phyloP scores from a whole-genome alignment of 2,888 invertebrate species.

The Megastigmus dorsalis region DNA sequence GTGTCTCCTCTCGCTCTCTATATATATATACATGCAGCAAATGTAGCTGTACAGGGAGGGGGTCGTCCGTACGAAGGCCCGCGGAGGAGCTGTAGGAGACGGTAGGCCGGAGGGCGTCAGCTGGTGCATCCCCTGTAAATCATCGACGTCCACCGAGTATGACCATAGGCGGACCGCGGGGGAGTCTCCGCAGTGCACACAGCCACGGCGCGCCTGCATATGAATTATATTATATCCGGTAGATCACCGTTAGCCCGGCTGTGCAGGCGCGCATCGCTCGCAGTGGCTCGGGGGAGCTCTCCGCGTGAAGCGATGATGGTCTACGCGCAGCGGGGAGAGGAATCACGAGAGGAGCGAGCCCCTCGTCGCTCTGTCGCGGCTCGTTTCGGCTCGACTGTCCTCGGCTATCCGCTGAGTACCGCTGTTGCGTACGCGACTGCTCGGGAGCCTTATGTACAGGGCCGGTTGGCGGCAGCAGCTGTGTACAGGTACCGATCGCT shows the following conservation, averaged over 20 bases:
- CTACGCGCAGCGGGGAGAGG: background rate
- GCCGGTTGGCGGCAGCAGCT: too few relatives aligned
- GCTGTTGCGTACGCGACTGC: too few relatives aligned
- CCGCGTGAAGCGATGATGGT: background rate
- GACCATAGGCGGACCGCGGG: slow-evolving; percentile 35
- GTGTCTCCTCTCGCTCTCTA: too few relatives aligned
- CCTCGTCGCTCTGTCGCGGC: too few relatives aligned
- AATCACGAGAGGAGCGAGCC: background rate
- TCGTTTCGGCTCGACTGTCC: too few relatives aligned
- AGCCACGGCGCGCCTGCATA: slow-evolving; percentile 59
- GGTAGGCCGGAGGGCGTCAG: background rate
- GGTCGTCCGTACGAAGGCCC: too few relatives aligned
- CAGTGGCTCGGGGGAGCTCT: background rate
- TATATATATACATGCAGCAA: too few relatives aligned
- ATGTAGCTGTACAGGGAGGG: too few relatives aligned
- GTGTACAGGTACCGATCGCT: too few relatives aligned
- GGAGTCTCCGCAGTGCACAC: slow-evolving; percentile 1
- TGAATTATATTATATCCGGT: slow-evolving; percentile 66
- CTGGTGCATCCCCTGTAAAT: slow-evolving; percentile 49
- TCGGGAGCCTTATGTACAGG: too few relatives aligned
- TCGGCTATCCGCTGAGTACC: too few relatives aligned
- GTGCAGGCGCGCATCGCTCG: background rate
- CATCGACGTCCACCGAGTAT: slow-evolving; percentile 56
- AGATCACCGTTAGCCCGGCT: slow-evolving; percentile 62
- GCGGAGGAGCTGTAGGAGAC: background rate